phyloP scores from a whole-genome alignment of 2,888 invertebrate genomes.

The Tetragonisca angustula region DNA sequence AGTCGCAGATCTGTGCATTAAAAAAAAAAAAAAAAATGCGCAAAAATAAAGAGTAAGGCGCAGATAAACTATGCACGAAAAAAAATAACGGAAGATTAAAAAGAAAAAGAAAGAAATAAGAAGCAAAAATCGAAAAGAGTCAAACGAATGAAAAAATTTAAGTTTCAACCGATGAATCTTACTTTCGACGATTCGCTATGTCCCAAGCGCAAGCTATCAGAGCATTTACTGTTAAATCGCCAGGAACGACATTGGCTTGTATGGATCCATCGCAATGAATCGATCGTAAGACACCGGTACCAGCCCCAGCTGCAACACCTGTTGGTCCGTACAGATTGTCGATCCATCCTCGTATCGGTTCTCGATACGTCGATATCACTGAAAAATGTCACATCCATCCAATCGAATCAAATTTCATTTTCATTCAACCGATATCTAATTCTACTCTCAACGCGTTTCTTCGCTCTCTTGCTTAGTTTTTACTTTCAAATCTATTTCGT shows the following conservation, averaged over 20 bases:
- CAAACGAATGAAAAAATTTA: background rate
- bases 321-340: constrained; percentile 96
- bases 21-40: background rate
- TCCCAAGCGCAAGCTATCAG: constrained; percentile 92
- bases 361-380: constrained; percentile 89
- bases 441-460: background rate
- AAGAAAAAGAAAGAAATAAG: background rate
- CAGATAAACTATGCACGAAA: background rate
- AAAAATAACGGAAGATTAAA: background rate
- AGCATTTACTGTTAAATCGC: constrained; percentile 93
- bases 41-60: background rate
- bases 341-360: constrained; percentile 93
- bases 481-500: background rate
- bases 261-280: constrained; percentile 89
- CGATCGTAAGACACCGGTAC: constrained; percentile 91
- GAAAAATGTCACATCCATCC: constrained; percentile 22
- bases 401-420: background rate
- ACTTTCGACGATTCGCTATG: constrained; percentile 84
- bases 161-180: background rate
- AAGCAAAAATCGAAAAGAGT: background rate
- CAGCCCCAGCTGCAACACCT: constrained; percentile 89
- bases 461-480: background rate
- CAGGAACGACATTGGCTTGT: constrained; percentile 93
- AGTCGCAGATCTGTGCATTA: constrained; percentile 12
- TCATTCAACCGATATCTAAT: background rate